phyloP scores from a whole-genome alignment of 1,140 invertebrate species.

The Brachionus plicatilis region DNA sequence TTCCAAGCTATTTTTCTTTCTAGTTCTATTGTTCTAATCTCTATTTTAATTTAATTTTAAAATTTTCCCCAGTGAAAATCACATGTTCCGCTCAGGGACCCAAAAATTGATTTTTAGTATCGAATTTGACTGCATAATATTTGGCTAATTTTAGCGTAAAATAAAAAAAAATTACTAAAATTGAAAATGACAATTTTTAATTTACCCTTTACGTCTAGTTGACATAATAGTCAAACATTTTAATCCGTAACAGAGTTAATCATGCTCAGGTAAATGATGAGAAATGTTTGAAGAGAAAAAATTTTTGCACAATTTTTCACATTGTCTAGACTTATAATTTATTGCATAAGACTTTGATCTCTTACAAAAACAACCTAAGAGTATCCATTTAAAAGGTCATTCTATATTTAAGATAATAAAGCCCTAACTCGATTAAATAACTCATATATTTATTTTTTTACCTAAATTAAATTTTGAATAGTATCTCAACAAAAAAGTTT shows the following conservation, averaged over 20 bases:
- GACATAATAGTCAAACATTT: neutral
- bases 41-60: neutral
- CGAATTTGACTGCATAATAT: neutral
- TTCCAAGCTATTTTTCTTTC: neutral
- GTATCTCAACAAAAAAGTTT: neutral
- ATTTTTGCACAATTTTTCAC: neutral
- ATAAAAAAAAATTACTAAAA: neutral
- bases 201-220: neutral
- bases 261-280: neutral
- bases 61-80: neutral
- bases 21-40: neutral
- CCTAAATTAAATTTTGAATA: neutral
- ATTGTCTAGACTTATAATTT: constrained; percentile 7
- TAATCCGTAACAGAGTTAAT: neutral
- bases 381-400: neutral
- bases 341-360: neutral
- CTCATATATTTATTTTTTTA: neutral
- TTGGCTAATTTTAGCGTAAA: neutral
- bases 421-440: neutral
- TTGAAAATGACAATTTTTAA: neutral
- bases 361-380: neutral
- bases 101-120: neutral
- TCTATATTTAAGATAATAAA: neutral
- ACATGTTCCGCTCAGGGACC: neutral
- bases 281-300: neutral